Conservation (phyloP, 2,888 invertebrate species). For the Acrocera orbiculus region DNA sequence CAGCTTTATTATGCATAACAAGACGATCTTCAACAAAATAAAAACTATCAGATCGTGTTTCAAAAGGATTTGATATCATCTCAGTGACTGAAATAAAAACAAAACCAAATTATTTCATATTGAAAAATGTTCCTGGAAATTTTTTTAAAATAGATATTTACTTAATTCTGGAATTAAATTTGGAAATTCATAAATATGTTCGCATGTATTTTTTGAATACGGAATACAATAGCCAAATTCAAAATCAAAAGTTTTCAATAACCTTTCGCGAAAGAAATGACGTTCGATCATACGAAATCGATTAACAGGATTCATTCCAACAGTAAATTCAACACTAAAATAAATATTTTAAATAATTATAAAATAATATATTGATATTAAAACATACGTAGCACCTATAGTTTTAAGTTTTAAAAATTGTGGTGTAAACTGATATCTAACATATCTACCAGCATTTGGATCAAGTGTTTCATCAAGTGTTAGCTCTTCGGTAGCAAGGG, state of each 20-base stretch:
- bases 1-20: slow-evolving; percentile 99
- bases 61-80: slow-evolving; percentile 92
- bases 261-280: slow-evolving; percentile 83
- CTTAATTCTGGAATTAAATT: slow-evolving; percentile 68
- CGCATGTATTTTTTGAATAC: slow-evolving; percentile 91
- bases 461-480: slow-evolving; percentile 41
- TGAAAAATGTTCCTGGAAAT: not conserved
- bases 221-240: slow-evolving; percentile 99
- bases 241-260: slow-evolving; percentile 96
- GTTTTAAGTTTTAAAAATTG: slow-evolving; percentile 91
- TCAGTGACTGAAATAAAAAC: slow-evolving; percentile 60
- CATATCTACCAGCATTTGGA: slow-evolving; percentile 87
- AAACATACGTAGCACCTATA: slow-evolving; percentile 88
- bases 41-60: slow-evolving; percentile 95
- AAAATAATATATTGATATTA: not conserved
- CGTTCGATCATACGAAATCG: slow-evolving; percentile 97
- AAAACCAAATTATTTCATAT: slow-evolving; percentile 2
- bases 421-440: slow-evolving; percentile 97
- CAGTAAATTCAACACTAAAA: slow-evolving; percentile 85
- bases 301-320: slow-evolving; percentile 79
- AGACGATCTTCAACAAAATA: slow-evolving; percentile 95
- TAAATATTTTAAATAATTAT: not conserved
- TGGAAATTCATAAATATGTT: slow-evolving; percentile 98
- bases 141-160: slow-evolving; percentile 31
- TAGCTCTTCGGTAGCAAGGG: slow-evolving; percentile 24